A percentile compares a stretch with the other conserved stretches of the same genome.
Evolutionary conservation across 1,140 invertebrate species (phyloP).

Genomic region (Drosophila melanica): DNA sequence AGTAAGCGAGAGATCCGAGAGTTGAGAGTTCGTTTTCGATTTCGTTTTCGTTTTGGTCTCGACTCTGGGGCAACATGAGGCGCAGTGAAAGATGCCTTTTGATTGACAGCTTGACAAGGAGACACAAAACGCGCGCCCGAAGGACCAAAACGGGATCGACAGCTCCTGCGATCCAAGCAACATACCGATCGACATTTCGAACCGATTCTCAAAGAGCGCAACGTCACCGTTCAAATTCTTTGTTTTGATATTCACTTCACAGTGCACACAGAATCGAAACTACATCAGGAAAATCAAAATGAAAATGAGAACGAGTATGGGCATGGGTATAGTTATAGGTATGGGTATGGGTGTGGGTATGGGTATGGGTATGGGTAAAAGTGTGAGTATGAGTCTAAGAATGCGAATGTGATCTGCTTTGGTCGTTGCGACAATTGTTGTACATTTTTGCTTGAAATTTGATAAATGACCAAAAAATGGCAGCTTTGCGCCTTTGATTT

Average conservation of each 20-base stretch:
- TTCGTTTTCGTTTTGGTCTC: slow-evolving; percentile 1
- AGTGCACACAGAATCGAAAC: slow-evolving; percentile 27
- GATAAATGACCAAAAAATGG: slow-evolving; percentile 76
- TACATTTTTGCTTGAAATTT: slow-evolving; percentile 67
- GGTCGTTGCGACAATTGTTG: slow-evolving; percentile 34
- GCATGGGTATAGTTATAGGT: background rate
- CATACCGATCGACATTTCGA: slow-evolving; percentile 6
- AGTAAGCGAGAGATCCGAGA: background rate
- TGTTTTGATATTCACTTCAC: slow-evolving; percentile 79
- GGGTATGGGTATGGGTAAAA: background rate
- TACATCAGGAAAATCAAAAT: slow-evolving; percentile 12
- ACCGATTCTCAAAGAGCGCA: slow-evolving; percentile 32
- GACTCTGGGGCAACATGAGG: slow-evolving; percentile 44
- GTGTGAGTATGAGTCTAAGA: background rate
- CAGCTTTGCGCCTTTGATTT: slow-evolving; percentile 16
- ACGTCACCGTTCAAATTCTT: slow-evolving; percentile 51
- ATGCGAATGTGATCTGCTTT: slow-evolving; percentile 68
- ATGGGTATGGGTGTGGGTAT: background rate
- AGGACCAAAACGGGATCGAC: slow-evolving; percentile 40
- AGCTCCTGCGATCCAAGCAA: slow-evolving; percentile 9
- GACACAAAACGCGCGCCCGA: slow-evolving; percentile 67
- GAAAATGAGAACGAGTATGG: slow-evolving; percentile 10
- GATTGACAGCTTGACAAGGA: slow-evolving; percentile 70
- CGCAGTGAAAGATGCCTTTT: slow-evolving; percentile 56
- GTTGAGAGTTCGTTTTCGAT: background rate